These are phyloP conservation scores for Drosophila formosana DNA, from an alignment of 2,888 invertebrate species.

Conservation along the genomic window DNA sequence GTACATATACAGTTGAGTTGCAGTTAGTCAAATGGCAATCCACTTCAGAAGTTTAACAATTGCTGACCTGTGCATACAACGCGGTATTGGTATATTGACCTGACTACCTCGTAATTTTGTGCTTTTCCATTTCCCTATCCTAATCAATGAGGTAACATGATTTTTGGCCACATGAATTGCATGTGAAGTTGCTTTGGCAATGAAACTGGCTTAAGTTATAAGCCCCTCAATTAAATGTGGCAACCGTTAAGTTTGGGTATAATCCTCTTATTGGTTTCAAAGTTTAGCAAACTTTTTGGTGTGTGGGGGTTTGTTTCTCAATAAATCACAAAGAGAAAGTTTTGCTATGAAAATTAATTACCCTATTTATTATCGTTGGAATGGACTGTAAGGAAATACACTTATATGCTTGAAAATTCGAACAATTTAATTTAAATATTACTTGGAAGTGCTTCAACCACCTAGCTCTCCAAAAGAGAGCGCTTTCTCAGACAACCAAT, in stretches of 20 bases:
- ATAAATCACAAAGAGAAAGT: slow-evolving; percentile 38
- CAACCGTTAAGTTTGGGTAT: slow-evolving; percentile 10
- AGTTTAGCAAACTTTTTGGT: slow-evolving; percentile 21
- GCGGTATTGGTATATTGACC: neutral
- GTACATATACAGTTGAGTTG: too few species aligned
- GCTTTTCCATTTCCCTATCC: neutral
- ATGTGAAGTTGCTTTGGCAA: neutral
- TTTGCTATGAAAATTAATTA: slow-evolving; percentile 50
- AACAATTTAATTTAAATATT: slow-evolving; percentile 15
- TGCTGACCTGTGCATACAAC: neutral
- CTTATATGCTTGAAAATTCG: slow-evolving; percentile 17
- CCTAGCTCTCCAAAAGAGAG: neutral
- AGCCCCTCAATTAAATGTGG: neutral
- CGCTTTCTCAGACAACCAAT: slow-evolving; percentile 23
- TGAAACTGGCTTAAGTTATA: slow-evolving; percentile 9
- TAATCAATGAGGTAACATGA: neutral
- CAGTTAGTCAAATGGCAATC: neutral
- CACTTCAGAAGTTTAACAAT: neutral
- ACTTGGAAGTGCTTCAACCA: neutral
- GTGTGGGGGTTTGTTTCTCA: neutral
- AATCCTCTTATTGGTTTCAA: slow-evolving; percentile 30
- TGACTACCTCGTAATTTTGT: neutral
- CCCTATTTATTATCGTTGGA: slow-evolving; percentile 43
- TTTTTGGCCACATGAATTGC: neutral
- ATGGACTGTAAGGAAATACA: neutral